phyloP scores from a whole-genome alignment of 1,140 invertebrate genomes.

The Globodera rostochiensis region DNA sequence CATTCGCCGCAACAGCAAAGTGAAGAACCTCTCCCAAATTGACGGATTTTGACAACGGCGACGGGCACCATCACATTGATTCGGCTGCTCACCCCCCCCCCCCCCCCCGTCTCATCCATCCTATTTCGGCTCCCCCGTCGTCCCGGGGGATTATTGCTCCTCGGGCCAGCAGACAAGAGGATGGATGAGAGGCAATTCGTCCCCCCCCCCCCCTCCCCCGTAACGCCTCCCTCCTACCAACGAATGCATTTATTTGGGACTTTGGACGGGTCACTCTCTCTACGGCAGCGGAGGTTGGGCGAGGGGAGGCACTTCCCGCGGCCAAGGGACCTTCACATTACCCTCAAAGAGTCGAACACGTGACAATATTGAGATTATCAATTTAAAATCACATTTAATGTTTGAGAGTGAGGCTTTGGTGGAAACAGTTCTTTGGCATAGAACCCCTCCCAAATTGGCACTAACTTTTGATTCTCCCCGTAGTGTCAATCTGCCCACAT shows the following conservation, averaged over 20 bases:
- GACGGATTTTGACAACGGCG: not conserved
- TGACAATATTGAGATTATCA: no score
- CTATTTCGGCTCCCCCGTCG: not conserved
- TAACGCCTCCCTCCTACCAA: no score
- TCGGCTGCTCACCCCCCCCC: not conserved
- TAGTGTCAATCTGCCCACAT: not conserved
- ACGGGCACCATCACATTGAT: not conserved
- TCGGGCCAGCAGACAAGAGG: not conserved
- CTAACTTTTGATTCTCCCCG: not conserved
- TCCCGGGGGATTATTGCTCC: not conserved
- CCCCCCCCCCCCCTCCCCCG: not conserved
- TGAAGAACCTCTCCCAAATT: not conserved
- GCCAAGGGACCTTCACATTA: not conserved
- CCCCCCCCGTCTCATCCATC: not conserved
- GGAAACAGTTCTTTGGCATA: not conserved
- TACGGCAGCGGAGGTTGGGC: not conserved
- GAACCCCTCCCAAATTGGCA: not conserved
- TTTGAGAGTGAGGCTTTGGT: no score
- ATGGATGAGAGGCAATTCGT: not conserved
- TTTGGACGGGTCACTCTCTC: not conserved
- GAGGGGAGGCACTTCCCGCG: not conserved
- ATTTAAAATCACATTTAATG: no score
- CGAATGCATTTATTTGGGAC: not conserved
- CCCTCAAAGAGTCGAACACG: no score
- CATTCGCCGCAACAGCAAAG: not conserved